phyloP scores from a whole-genome alignment of 2,797 vertebrate genomes.

The Naso thynnoides region DNA sequence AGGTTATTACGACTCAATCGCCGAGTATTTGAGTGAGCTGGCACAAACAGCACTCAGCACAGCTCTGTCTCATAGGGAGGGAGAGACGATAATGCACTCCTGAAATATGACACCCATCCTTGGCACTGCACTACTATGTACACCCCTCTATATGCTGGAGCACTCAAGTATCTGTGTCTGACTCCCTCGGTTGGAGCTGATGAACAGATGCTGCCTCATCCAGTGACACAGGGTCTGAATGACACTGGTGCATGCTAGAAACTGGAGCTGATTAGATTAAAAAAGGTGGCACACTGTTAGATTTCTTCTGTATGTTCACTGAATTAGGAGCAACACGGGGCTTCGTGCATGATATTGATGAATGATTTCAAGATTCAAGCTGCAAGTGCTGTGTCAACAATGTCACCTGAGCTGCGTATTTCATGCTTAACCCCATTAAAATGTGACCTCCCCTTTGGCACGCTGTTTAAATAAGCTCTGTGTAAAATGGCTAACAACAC shows the following conservation, averaged over 20 bases:
- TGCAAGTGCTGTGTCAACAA: slow-evolving; percentile 57
- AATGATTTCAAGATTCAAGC: slow-evolving; percentile 44
- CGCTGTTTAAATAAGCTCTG: slow-evolving; percentile 78
- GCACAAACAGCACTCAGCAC: slow-evolving; percentile 68
- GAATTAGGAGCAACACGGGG: slow-evolving; percentile 27
- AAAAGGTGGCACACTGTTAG: not conserved
- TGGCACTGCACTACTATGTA: slow-evolving; percentile 42
- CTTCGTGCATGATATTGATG: slow-evolving; percentile 21
- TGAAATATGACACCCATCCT: slow-evolving; percentile 84
- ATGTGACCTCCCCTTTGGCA: slow-evolving; percentile 33
- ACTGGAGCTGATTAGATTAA: not conserved
- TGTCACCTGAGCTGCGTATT: slow-evolving; percentile 61
- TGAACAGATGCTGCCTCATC: not conserved
- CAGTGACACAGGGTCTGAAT: not conserved
- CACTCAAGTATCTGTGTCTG: not conserved
- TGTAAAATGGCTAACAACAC: slow-evolving; percentile 82
- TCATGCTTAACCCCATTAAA: slow-evolving; percentile 69
- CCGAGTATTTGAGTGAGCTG: slow-evolving; percentile 66
- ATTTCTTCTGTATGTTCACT: slow-evolving; percentile 9
- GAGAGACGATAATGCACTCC: slow-evolving; percentile 78
- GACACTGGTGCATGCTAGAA: not conserved
- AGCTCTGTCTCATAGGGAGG: slow-evolving; percentile 81
- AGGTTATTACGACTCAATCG: slow-evolving; percentile 75
- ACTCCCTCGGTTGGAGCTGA: slow-evolving; percentile 6
- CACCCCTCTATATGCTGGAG: slow-evolving; percentile 31